These are phyloP conservation scores for Sycophila texana DNA, from an alignment of 2,888 invertebrate species.

Conservation along the genomic window DNA sequence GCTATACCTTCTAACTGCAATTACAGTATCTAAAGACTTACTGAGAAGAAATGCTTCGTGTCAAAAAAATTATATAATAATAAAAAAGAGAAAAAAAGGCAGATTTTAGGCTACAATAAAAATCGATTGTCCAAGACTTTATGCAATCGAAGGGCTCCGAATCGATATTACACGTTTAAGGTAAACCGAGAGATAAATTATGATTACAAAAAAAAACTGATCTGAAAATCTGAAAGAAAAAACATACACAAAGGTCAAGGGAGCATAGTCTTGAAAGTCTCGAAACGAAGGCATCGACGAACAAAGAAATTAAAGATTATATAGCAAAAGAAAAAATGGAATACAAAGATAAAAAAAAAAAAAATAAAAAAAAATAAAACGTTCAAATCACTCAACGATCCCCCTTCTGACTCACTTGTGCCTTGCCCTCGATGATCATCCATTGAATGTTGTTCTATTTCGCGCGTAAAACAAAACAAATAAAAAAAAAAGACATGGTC, in stretches of 20 bases:
- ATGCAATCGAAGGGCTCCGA: conserved; percentile 10
- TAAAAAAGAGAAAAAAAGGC: too few species aligned
- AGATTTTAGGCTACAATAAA: conserved; percentile 1
- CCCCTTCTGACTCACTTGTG: conserved; percentile 70
- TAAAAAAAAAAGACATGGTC: not conserved
- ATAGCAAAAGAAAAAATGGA: not conserved
- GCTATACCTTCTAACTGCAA: not conserved
- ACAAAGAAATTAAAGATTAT: conserved; percentile 10
- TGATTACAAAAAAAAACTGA: not conserved
- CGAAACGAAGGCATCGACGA: conserved; percentile 39
- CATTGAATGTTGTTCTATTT: conserved; percentile 54
- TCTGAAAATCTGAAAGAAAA: conserved; percentile 3
- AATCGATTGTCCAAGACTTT: conserved; percentile 16
- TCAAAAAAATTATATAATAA: not conserved
- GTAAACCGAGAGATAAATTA: not conserved
- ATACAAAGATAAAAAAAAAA: conserved; percentile 20
- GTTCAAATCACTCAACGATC: conserved; percentile 42
- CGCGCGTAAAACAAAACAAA: conserved; percentile 24
- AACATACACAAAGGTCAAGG: conserved; percentile 22
- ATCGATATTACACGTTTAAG: conserved; percentile 12
- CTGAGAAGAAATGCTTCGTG: conserved; percentile 3
- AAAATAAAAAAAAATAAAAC: conserved; percentile 36
- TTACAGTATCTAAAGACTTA: conserved; percentile 26
- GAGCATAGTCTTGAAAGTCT: conserved; percentile 39
- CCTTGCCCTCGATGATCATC: conserved; percentile 69